Evolutionary conservation across 2,888 invertebrate genomes (phyloP).

Genomic region (Nemotelus nigrinus): DNA sequence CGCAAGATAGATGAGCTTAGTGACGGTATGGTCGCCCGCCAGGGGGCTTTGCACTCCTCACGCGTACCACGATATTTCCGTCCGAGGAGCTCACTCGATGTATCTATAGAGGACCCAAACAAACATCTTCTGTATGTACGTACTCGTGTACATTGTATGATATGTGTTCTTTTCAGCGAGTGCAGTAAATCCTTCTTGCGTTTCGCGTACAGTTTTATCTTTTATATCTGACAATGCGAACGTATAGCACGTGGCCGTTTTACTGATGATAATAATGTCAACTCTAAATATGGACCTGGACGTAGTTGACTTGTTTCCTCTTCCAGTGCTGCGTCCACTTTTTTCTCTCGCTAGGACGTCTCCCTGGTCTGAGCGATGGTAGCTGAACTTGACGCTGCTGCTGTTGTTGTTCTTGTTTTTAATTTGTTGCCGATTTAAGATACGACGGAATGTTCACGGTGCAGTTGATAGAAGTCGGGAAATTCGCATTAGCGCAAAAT

Average conservation of each 20-base stretch:
- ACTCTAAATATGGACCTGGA: conserved; percentile 43
- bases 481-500: not conserved
- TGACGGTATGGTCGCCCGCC: no score
- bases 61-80: not conserved
- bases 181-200: conserved; percentile 33
- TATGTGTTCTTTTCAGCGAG: not conserved
- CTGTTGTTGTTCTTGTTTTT: not conserved
- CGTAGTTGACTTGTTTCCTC: conserved; percentile 21
- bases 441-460: not conserved
- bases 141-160: not conserved
- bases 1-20: conserved; percentile 22
- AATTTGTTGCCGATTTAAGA: conserved; percentile 24
- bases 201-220: conserved; percentile 13
- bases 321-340: not conserved
- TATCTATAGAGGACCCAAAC: not conserved
- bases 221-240: conserved; percentile 26
- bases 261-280: conserved; percentile 38
- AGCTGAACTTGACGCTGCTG: not conserved
- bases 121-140: not conserved
- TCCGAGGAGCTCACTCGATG: conserved; percentile 1
- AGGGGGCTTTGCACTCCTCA: conserved; percentile 36
- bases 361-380: not conserved
- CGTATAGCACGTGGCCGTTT: conserved; percentile 43
- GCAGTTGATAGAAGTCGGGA: not conserved
- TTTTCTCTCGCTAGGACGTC: not conserved